phyloP scores from a whole-genome alignment of 92 coral and sea anemone species.

The Anthopleura xanthogrammica region DNA sequence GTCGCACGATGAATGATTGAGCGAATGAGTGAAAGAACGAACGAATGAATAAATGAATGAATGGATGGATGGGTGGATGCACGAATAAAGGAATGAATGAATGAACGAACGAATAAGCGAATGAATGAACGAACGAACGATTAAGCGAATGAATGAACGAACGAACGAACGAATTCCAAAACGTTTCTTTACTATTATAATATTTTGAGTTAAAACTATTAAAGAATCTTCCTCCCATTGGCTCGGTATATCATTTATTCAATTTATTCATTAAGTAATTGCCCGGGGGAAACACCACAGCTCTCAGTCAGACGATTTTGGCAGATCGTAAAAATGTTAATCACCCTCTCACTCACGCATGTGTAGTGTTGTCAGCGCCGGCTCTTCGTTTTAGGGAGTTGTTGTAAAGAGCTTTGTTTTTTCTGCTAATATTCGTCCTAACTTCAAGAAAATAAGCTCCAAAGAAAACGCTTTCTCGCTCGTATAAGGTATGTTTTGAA shows the following conservation, averaged over 20 bases:
- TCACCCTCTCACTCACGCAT: not conserved
- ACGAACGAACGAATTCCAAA: no score
- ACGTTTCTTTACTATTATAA: no score
- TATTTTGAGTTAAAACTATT: not conserved
- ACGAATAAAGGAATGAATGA: no score
- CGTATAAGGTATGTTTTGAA: not conserved
- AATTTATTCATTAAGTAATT: not conserved
- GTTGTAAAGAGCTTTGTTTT: not conserved
- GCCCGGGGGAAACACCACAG: not conserved
- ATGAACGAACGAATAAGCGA: no score
- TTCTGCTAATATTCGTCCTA: not conserved
- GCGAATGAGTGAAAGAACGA: no score
- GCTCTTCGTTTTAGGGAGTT: not conserved
- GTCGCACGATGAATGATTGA: no score
- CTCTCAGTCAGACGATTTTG: not conserved
- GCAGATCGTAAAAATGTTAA: not conserved
- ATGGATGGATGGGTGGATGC: no score
- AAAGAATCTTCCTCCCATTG: not conserved
- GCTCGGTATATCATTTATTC: not conserved
- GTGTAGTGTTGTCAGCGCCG: not conserved
- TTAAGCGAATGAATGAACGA: no score
- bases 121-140: no score
- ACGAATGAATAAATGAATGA: no score
- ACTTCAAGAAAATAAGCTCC: not conserved
- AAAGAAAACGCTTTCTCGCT: not conserved